Base-by-base conservation (phyloP, 1,140 invertebrate genomes). In the Hyles vespertilio region DNA sequence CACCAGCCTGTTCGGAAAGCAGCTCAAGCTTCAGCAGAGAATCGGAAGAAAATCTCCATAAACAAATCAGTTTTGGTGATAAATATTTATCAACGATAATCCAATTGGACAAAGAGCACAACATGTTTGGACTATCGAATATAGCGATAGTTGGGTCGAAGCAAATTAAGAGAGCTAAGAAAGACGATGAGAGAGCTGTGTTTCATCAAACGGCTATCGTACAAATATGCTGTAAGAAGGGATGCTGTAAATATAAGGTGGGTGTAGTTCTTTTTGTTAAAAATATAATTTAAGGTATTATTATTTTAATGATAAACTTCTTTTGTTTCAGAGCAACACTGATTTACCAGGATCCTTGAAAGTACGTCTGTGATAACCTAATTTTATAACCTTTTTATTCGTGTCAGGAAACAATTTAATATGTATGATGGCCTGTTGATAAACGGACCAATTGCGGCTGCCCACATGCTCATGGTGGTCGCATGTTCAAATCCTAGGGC, bases 21-120 rank as follows among this genome's bases (percentile, higher is more conserved):
- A 69, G 69, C 33, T 77, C 77, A 10, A 62, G 59, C 1, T 74
- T 62, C 51, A 81, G 78, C 32, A 61, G 53, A 54, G 70, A 79
- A 33, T 80, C 73, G 5, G 69, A 75, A 8, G 65, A 74, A 0
- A 61, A 64, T 7, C 54, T 71, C 2, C 46, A 59, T 5, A 45
- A 36, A 56, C 49, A 55, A 5, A 32, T 58, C 5, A 79, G 63
- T 60, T 70, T 70, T n/a, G 69, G 71, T 6, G 79, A 85, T 47
- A 84, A 76, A 65, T 81, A 72, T 22, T 56, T 88, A 11, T 86
- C 81, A 6, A 88, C 85, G 2, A 82, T 88, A 58, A 67, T 88
- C 0, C 69, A 64, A 7, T 53, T 88, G 33, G 81, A 87, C 58
- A 74, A 69, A 64, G 82, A 85, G 51, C 79, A 87, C 33, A 87